phyloP scores from a whole-genome alignment of 2,113 vertebrate genomes.

The Ivindomyrus marchei region DNA sequence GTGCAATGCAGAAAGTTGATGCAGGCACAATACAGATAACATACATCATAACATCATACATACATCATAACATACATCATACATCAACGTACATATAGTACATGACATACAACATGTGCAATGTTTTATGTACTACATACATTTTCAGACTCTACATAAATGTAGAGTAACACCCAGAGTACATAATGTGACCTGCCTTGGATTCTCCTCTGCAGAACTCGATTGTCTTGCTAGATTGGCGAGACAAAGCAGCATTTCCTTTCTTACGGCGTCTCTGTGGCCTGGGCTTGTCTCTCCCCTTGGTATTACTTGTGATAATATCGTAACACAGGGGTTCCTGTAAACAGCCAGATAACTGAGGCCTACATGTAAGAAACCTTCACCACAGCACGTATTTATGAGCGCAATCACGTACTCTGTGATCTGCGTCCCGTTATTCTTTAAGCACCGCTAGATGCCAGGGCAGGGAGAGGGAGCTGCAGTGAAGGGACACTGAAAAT shows the following conservation, averaged over 20 bases:
- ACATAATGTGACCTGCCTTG: not conserved
- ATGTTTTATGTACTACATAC: not conserved
- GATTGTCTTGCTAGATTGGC: not conserved
- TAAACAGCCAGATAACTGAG: slow-evolving; percentile 20
- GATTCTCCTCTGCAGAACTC: not conserved
- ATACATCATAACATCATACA: not conserved
- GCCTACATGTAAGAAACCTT: slow-evolving; percentile 21
- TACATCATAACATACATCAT: not conserved
- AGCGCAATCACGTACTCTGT: slow-evolving; percentile 23
- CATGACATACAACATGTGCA: not conserved
- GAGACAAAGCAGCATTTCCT: slow-evolving; percentile 18
- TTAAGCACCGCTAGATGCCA: slow-evolving; percentile 18
- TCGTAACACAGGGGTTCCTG: slow-evolving; percentile 30
- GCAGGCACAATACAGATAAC: not conserved
- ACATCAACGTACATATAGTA: not conserved
- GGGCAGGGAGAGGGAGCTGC: slow-evolving; percentile 24
- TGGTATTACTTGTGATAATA: slow-evolving; percentile 35
- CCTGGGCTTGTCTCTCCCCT: slow-evolving; percentile 35
- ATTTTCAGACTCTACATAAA: not conserved
- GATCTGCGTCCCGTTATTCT: slow-evolving; percentile 11
- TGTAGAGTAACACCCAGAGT: not conserved
- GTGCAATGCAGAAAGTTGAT: not conserved
- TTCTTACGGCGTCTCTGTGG: slow-evolving; percentile 27
- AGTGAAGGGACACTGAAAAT: slow-evolving; percentile 9
- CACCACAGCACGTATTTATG: slow-evolving; percentile 26